phyloP scores from a whole-genome alignment of 2,113 vertebrate genomes.

The Vulpes vulpes region DNA sequence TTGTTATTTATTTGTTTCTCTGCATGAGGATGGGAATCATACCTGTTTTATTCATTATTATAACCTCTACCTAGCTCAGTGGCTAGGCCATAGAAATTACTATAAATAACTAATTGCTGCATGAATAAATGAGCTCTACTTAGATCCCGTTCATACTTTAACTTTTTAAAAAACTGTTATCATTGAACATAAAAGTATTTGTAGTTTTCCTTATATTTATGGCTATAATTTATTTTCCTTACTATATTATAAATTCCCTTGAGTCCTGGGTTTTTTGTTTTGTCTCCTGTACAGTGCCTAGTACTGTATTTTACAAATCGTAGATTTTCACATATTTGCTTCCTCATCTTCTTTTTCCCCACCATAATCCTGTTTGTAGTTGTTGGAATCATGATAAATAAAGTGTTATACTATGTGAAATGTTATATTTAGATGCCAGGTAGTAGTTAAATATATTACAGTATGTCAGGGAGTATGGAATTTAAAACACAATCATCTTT shows the following conservation, averaged over 20 bases:
- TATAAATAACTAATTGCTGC: neutral
- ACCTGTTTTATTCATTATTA: neutral
- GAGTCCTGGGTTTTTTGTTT: neutral
- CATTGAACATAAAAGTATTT: neutral
- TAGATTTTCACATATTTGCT: constrained; percentile 4
- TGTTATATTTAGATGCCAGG: neutral
- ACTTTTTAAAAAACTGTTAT: neutral
- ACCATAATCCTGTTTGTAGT: constrained; percentile 11
- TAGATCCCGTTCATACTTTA: neutral
- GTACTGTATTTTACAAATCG: neutral
- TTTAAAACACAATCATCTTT: neutral
- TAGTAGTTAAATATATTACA: neutral
- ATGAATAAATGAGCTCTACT: neutral
- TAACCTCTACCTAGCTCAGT: neutral
- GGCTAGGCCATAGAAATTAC: neutral
- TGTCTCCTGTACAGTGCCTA: neutral
- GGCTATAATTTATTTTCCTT: constrained; percentile 1
- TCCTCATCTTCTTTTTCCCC: neutral
- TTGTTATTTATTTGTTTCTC: constrained; percentile 15
- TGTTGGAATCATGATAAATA: neutral
- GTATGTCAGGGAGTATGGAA: neutral
- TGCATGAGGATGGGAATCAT: neutral
- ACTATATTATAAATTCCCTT: constrained; percentile 13
- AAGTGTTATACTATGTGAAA: neutral
- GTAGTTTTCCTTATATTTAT: neutral